phyloP scores from a whole-genome alignment of 2,888 invertebrate genomes.

The Sthenelais limicola region DNA sequence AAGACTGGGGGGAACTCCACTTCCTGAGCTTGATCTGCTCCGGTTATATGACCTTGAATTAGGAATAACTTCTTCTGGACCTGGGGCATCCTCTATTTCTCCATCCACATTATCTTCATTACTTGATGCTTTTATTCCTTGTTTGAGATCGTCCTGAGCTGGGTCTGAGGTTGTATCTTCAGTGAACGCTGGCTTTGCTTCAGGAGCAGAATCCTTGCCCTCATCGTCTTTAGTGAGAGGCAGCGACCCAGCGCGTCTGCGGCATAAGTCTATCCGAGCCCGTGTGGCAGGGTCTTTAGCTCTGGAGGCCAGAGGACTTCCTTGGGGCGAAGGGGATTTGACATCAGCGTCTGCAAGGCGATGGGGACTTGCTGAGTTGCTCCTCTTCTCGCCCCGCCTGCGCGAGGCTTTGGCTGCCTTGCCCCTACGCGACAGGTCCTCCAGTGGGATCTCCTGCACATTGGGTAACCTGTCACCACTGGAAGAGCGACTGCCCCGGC shows the following conservation, averaged over 20 bases:
- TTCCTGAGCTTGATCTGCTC: conserved; percentile 43
- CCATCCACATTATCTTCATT: background rate
- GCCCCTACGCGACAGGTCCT: conserved; percentile 64
- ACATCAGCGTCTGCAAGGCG: background rate
- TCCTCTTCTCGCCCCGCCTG: conserved; percentile 7
- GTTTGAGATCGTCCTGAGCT: background rate
- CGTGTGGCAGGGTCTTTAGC: background rate
- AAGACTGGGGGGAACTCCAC: conserved; percentile 59
- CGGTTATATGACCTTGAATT: conserved; percentile 39
- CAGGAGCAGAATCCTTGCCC: background rate
- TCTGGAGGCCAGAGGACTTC: background rate
- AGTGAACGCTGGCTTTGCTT: no score
- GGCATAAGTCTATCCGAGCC: background rate
- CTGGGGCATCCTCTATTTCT: conserved; percentile 5
- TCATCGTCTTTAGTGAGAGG: conserved; percentile 8
- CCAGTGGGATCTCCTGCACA: conserved; percentile 69
- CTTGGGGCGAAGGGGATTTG: conserved; percentile 11
- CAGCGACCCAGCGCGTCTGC: background rate
- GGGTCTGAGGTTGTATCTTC: background rate
- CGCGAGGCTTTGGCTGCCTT: conserved; percentile 48
- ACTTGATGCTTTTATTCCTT: background rate
- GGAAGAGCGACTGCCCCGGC: conserved; percentile 17
- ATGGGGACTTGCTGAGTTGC: conserved; percentile 30
- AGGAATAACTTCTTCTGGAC: background rate
- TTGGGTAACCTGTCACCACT: conserved; percentile 49